Evolutionary conservation across 2,888 invertebrate species (phyloP).

Genomic region (Hedychridium roseum): DNA sequence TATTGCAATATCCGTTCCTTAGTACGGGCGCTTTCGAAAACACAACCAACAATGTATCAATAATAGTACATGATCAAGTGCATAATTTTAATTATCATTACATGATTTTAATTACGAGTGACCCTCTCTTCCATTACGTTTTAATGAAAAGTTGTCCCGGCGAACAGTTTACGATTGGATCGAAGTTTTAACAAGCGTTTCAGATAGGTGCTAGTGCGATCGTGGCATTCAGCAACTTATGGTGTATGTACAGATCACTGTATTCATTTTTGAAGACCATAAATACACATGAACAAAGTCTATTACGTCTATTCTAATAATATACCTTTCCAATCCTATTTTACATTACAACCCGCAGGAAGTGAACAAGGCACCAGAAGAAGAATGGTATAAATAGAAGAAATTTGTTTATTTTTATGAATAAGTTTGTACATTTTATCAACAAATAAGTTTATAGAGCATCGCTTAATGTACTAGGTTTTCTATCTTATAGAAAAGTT

Average conservation of each 20-base stretch:
- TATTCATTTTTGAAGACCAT: constrained; percentile 42
- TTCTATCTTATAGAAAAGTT: constrained; percentile 30
- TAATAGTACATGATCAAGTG: too few relatives aligned
- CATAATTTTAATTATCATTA: too few relatives aligned
- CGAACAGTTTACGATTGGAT: too few relatives aligned
- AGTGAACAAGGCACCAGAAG: background rate
- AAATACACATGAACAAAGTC: constrained; percentile 40
- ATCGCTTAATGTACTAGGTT: constrained; percentile 33
- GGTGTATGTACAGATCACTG: constrained; percentile 40
- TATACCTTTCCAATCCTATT: background rate
- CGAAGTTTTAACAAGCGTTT: too few relatives aligned
- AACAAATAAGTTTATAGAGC: constrained; percentile 47
- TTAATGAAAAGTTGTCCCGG: too few relatives aligned
- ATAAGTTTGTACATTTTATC: constrained; percentile 55
- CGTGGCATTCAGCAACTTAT: constrained; percentile 18
- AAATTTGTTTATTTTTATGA: constrained; percentile 48
- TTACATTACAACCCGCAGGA: background rate
- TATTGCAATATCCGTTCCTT: too few relatives aligned
- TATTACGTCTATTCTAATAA: constrained; percentile 14
- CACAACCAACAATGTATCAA: too few relatives aligned
- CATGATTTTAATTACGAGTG: too few relatives aligned
- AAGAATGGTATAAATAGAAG: constrained; percentile 40
- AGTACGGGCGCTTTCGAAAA: too few relatives aligned
- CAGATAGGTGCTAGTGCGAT: too few relatives aligned
- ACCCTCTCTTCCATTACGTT: too few relatives aligned